Evolutionary conservation across 2,888 invertebrate genomes (phyloP).

Genomic region (Baronia brevicornis): DNA sequence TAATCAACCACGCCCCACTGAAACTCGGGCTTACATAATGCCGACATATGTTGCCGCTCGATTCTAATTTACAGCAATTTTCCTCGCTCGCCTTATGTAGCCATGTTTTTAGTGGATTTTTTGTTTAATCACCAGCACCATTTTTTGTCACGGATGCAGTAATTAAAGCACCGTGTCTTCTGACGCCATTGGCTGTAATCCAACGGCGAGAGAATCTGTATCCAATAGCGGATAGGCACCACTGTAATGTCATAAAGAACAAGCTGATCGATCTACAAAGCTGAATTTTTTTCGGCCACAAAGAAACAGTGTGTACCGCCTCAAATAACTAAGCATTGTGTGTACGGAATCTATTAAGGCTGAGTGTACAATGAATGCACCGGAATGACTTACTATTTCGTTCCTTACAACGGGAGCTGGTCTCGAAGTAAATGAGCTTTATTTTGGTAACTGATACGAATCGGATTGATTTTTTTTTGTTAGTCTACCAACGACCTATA

Average conservation of each 20-base stretch:
- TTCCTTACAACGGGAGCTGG: conserved; percentile 30
- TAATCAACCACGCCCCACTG: conserved; percentile 23
- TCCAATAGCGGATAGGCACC: conserved; percentile 42
- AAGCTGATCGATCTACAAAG: conserved; percentile 38
- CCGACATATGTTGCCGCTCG: conserved; percentile 29
- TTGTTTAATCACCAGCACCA: conserved; percentile 34
- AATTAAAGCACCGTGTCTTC: conserved; percentile 41
- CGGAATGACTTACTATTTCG: conserved; percentile 39
- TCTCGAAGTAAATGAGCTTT: conserved; percentile 30
- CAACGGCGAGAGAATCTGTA: conserved; percentile 31
- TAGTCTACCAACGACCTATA: too few relatives aligned
- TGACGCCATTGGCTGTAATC: conserved; percentile 46
- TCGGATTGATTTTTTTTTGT: conserved; percentile 27
- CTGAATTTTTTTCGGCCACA: conserved; percentile 36
- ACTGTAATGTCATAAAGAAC: conserved; percentile 45
- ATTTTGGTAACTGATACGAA: conserved; percentile 29
- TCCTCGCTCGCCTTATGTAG: conserved; percentile 46
- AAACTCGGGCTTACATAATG: conserved; percentile 8
- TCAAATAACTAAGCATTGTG: conserved; percentile 51
- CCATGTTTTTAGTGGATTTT: conserved; percentile 28
- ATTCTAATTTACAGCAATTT: conserved; percentile 56
- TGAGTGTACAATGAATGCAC: conserved; percentile 31
- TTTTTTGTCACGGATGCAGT: conserved; percentile 41
- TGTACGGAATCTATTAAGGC: conserved; percentile 48
- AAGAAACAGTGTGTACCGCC: conserved; percentile 32